phyloP scores from a whole-genome alignment of 2,113 vertebrate genomes.

The Morone chrysops region DNA sequence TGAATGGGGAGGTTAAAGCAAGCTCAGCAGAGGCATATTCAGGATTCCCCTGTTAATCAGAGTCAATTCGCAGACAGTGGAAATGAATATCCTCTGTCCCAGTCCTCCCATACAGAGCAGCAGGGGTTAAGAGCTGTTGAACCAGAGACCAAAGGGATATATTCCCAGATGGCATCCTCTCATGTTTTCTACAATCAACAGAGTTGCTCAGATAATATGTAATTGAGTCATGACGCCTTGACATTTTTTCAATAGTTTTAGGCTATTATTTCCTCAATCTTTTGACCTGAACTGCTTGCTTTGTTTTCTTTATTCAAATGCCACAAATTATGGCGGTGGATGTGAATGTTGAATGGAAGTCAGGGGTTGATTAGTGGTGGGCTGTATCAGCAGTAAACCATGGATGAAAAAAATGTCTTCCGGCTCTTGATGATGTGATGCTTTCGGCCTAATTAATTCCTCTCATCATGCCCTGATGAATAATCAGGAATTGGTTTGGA shows the following conservation, averaged over 20 bases:
- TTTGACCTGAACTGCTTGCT: background rate
- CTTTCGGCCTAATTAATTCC: conserved; percentile 62
- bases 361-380: conserved; percentile 22
- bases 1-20: conserved; percentile 59
- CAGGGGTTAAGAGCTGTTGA: conserved; percentile 47
- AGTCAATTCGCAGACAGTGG: conserved; percentile 48
- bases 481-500: conserved; percentile 77
- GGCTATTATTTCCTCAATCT: background rate
- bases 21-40: conserved; percentile 38
- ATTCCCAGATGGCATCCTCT: conserved; percentile 24
- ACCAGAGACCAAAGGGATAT: conserved; percentile 1
- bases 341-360: conserved; percentile 3
- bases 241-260: background rate
- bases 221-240: conserved; percentile 7
- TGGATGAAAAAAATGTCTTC: conserved; percentile 22
- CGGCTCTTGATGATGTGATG: conserved; percentile 22
- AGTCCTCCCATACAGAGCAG: conserved; percentile 3
- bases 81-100: conserved; percentile 32
- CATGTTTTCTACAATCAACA: background rate
- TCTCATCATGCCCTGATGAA: conserved; percentile 64
- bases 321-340: background rate
- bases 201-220: background rate
- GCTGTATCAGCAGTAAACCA: conserved; percentile 20
- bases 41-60: conserved; percentile 50
- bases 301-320: background rate